Evolutionary conservation across 2,888 invertebrate species (phyloP).

Genomic region (Eulithis testata): DNA sequence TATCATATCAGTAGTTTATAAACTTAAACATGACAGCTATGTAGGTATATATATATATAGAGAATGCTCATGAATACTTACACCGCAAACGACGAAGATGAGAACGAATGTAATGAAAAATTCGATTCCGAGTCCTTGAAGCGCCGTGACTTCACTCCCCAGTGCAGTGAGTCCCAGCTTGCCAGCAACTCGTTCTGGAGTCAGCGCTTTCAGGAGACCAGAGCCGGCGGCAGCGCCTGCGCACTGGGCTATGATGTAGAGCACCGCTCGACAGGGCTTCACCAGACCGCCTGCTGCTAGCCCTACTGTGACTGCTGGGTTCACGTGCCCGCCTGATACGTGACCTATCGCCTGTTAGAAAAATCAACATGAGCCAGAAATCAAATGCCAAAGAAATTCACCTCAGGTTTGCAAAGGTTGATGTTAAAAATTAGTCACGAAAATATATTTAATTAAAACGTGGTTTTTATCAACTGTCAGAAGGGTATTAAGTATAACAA

Average conservation of each 20-base stretch:
- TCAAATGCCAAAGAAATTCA: background rate
- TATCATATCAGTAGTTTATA: too few species aligned
- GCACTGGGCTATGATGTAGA: constrained; percentile 93
- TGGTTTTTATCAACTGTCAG: constrained; percentile 24
- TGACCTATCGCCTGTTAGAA: constrained; percentile 90
- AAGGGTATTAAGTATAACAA: too few species aligned
- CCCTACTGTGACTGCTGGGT: constrained; percentile 95
- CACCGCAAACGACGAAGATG: constrained; percentile 95
- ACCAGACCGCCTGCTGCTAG: constrained; percentile 92
- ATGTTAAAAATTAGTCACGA: too few species aligned
- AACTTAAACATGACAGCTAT: too few species aligned
- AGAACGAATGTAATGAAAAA: constrained; percentile 96
- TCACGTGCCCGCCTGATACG: constrained; percentile 95
- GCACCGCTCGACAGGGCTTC: constrained; percentile 88
- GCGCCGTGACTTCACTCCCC: constrained; percentile 84
- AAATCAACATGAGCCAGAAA: constrained; percentile 3
- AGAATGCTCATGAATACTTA: constrained; percentile 62
- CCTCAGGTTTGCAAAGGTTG: background rate
- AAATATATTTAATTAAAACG: constrained; percentile 8
- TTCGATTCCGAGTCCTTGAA: constrained; percentile 95
- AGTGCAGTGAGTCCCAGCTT: constrained; percentile 89
- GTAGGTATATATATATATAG: too few species aligned
- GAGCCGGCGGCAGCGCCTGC: constrained; percentile 93
- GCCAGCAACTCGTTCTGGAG: constrained; percentile 85
- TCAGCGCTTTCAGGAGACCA: constrained; percentile 89